Conservation (phyloP, 2,113 vertebrate genomes). For the Lipotes vexillifer region DNA sequence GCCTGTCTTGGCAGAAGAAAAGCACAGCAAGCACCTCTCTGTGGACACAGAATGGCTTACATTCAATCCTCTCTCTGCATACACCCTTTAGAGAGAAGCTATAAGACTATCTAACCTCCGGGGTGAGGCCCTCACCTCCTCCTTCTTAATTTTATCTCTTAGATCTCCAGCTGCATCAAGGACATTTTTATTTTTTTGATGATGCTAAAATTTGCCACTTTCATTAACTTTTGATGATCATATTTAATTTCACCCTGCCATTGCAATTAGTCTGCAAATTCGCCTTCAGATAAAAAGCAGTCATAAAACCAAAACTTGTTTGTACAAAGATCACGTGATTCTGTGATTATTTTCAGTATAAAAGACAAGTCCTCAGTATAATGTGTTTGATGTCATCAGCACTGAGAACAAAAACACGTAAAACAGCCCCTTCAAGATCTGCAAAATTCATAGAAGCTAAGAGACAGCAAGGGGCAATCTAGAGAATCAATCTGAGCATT, state of each 20-base stretch:
- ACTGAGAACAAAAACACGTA: background rate
- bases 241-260: constrained; percentile 29
- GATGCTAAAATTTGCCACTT: constrained; percentile 30
- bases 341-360: constrained; percentile 4
- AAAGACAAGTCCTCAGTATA: constrained; percentile 13
- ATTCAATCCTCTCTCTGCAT: background rate
- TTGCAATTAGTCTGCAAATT: constrained; percentile 40
- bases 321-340: background rate
- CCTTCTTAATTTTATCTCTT: background rate
- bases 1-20: background rate
- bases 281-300: constrained; percentile 31
- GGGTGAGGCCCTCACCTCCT: background rate
- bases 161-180: constrained; percentile 28
- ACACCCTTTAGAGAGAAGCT: background rate
- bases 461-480: background rate
- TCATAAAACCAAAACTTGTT: constrained; percentile 21
- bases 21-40: background rate
- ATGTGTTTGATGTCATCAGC: background rate
- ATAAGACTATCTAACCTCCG: background rate
- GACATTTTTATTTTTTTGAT: background rate
- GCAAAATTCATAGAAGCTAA: background rate
- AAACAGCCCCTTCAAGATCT: background rate
- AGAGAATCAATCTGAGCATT: background rate
- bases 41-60: background rate
- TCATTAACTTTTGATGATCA: constrained; percentile 15